Evolutionary conservation across 2,888 invertebrate species (phyloP), one percentile per base, ranked within the genome.

Genomic region (Drosophila neonasuta): DNA sequence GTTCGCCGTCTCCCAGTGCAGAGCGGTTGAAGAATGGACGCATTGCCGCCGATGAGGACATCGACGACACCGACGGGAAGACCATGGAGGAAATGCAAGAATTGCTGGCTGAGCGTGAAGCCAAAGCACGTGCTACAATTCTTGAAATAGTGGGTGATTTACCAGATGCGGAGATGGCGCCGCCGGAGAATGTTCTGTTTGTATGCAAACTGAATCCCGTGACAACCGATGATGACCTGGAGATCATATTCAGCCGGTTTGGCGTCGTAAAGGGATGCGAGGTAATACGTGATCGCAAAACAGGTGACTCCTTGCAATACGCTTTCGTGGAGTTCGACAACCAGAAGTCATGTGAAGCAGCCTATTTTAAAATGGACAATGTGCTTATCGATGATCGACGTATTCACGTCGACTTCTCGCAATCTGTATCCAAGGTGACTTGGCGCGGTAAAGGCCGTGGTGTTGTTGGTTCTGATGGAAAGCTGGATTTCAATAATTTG

Each of bases 301-400:
- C 96, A 2, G 96, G 96, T 0, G 98, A 99, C 89, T 99, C 99
- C 0, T 92, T 99, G 60, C 99, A 99, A 88, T 99, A 99, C 91
- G 99, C 99, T 0, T 99, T 99, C 90, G 96, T 99, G 63, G 99
- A 99, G 91, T 99, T 99, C 92, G 96, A 95, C 70, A 95, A 97
- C 56, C 94, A 94, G 74, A 96, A 96, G 86, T 93, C 97, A 0
- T 99, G 99, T 91, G 99, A 99, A 92, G 96, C 96, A 81, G 99
- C 99, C 1, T 99, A 97, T 91, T 98, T 99, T 88, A 99, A 99
- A 92, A 99, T 99, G 99, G 99, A 99, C 90, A 99, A 99, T 92
- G 99, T 99, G 0, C 92, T 99, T 6, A 99, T 99, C 83, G 99
- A 99, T 91, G 99, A 99, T 89, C 93, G 99, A 29, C 93, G 99